A percentile compares a stretch with the other conserved stretches of the same genome.
These are phyloP conservation scores for Thera obeliscata DNA, from an alignment of 2,888 invertebrate species.

Conservation along the genomic window DNA sequence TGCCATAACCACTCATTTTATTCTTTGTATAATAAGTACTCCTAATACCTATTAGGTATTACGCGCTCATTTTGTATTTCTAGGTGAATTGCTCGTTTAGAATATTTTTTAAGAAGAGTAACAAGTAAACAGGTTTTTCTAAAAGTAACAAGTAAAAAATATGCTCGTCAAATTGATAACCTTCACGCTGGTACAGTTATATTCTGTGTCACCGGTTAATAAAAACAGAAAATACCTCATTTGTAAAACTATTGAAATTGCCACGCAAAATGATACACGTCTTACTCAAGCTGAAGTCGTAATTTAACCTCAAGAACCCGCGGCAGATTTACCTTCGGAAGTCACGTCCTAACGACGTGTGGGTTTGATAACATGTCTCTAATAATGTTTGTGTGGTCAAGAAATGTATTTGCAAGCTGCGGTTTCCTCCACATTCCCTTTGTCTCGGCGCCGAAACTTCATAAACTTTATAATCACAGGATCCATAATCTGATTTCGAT, in stretches of 20 bases:
- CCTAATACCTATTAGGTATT: too few species aligned
- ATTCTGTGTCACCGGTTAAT: neutral
- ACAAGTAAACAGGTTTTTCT: too few species aligned
- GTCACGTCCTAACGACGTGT: conserved; percentile 64
- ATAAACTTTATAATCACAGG: conserved; percentile 76
- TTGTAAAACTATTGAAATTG: conserved; percentile 7
- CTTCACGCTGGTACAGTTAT: too few species aligned
- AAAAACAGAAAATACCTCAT: conserved; percentile 3
- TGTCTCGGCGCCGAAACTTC: conserved; percentile 66
- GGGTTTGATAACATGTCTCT: conserved; percentile 54
- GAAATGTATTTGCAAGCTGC: conserved; percentile 49
- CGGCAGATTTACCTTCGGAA: conserved; percentile 57
- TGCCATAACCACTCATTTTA: neutral
- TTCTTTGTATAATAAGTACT: too few species aligned
- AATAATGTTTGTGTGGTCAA: conserved; percentile 64
- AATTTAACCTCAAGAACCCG: conserved; percentile 40
- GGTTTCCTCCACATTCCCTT: conserved; percentile 58
- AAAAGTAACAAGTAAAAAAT: too few species aligned
- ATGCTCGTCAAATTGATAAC: too few species aligned
- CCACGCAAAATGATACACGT: conserved; percentile 7
- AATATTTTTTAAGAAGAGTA: too few species aligned
- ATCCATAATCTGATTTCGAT: conserved; percentile 77
- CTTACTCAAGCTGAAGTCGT: conserved; percentile 30
- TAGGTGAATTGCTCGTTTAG: too few species aligned
- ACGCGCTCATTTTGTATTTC: too few species aligned